Conservation (phyloP, 2,113 vertebrate genomes). For the Tympanuchus pallidicinctus region DNA sequence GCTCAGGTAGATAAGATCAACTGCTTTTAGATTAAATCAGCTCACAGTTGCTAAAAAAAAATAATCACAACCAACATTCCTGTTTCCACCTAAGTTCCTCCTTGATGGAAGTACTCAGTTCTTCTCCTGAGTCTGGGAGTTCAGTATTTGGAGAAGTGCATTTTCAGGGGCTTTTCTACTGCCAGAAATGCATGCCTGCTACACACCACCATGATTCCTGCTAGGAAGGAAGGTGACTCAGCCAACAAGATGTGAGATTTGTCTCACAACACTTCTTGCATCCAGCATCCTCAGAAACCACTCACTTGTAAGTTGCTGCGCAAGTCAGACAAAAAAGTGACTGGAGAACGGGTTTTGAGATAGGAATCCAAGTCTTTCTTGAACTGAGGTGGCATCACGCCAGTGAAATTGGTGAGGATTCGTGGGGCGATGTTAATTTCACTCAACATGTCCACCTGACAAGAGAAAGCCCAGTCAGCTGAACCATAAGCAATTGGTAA, state of each 20-base stretch:
- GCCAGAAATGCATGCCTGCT: neutral
- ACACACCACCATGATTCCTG: neutral
- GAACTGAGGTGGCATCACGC: slow-evolving; percentile 98
- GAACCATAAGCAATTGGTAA: neutral
- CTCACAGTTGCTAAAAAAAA: neutral
- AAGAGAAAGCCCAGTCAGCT: neutral
- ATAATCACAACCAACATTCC: neutral
- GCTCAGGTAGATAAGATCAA: neutral
- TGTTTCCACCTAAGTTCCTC: neutral
- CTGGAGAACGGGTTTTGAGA: slow-evolving; percentile 97
- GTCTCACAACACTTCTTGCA: neutral
- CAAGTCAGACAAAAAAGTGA: slow-evolving; percentile 96
- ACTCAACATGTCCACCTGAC: slow-evolving; percentile 97
- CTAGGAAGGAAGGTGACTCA: neutral
- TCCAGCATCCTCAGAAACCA: neutral
- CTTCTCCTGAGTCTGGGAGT: neutral
- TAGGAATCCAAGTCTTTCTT: slow-evolving; percentile 99
- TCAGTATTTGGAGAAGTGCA: neutral
- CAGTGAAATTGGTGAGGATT: slow-evolving; percentile 98
- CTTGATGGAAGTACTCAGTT: neutral
- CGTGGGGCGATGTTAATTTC: slow-evolving; percentile 99
- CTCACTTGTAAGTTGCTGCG: slow-evolving; percentile 96
- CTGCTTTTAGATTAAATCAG: neutral
- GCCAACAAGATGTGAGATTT: neutral
- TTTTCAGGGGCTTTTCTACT: neutral